Conservation (phyloP, 2,797 vertebrate species). For the Pygocentrus nattereri region DNA sequence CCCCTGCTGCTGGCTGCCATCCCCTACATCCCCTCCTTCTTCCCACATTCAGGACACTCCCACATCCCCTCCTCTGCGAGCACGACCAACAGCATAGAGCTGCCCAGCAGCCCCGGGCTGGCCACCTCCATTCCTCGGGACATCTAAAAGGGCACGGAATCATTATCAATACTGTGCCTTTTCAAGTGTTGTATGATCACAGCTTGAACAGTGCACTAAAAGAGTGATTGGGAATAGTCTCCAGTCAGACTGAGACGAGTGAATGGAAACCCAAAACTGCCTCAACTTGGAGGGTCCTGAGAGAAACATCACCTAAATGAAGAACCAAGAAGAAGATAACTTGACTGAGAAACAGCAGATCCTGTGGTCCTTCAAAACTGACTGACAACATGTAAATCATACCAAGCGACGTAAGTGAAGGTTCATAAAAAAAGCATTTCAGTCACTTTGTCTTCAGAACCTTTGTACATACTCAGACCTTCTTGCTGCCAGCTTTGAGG, state of each 20-base stretch:
- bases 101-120: conserved; percentile 54
- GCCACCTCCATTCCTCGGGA: conserved; percentile 58
- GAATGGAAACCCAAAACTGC: neutral
- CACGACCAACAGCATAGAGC: conserved; percentile 55
- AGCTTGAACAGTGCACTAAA: neutral
- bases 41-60: conserved; percentile 64
- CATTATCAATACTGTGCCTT: neutral
- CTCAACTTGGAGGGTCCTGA: neutral
- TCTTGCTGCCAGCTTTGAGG: neutral
- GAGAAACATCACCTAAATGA: no score
- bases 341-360: neutral
- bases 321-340: neutral
- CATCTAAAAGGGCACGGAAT: conserved; percentile 21
- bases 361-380: neutral
- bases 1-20: conserved; percentile 74
- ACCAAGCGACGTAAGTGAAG: neutral
- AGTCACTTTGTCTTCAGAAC: neutral
- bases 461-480: neutral
- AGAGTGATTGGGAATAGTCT: neutral
- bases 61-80: conserved; percentile 53
- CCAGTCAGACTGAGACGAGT: neutral
- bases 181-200: neutral
- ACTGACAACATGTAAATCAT: neutral
- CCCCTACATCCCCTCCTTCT: conserved; percentile 80
- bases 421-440: neutral